Percentiles rank a stretch among this genome's conserved stretches.
phyloP scores from a whole-genome alignment of 2,113 vertebrate genomes.

The Ceratotherium simum region DNA sequence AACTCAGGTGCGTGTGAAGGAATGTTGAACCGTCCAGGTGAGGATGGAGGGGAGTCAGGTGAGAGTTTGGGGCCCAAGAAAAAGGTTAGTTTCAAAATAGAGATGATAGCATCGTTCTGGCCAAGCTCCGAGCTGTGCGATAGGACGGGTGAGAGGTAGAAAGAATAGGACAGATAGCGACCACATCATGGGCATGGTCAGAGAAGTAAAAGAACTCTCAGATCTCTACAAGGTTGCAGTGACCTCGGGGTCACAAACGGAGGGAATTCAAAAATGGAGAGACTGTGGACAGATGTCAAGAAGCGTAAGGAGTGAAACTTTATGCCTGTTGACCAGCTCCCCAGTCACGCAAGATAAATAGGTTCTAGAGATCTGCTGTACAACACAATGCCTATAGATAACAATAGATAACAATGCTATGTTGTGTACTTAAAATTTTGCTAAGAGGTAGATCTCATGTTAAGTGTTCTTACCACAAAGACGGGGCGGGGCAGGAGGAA shows the following conservation, averaged over 20 bases:
- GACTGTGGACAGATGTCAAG: background rate
- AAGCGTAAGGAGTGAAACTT: background rate
- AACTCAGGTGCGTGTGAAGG: background rate
- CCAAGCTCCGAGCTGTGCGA: fast-evolving
- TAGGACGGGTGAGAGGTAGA: background rate
- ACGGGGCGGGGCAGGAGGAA: background rate
- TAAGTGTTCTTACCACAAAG: too few species aligned
- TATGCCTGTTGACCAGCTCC: background rate
- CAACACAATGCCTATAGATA: fast-evolving
- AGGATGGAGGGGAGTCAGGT: too few species aligned
- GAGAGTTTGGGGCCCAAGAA: background rate
- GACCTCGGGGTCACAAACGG: too few species aligned
- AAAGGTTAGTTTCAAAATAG: background rate
- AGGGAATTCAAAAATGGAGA: background rate
- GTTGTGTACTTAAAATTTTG: fast-evolving
- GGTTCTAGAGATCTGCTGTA: background rate
- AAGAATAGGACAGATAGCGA: fast-evolving
- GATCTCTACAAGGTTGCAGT: too few species aligned
- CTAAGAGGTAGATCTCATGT: background rate
- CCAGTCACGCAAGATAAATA: fast-evolving
- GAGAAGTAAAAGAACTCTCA: background rate
- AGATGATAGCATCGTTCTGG: fast-evolving
- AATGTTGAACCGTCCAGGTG: fast-evolving
- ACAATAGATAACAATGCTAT: too few species aligned
- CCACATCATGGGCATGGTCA: background rate